Base-by-base conservation (phyloP, 2,888 invertebrate genomes). In the Aspidapion aeneum region DNA sequence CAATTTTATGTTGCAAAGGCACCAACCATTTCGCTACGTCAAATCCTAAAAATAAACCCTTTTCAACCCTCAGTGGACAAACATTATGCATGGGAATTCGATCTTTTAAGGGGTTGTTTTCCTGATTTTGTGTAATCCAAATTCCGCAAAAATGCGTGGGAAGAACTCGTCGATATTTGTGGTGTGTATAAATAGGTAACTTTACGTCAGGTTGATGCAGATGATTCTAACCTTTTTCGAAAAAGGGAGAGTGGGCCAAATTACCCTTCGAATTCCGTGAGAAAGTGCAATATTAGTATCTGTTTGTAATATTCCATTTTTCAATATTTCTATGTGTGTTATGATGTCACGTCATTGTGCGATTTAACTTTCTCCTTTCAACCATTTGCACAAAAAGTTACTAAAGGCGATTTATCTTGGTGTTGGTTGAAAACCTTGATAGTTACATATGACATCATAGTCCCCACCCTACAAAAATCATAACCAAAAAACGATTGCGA, bases 191-290 rank as follows among this genome's bases (percentile, higher is more conserved):
- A n/a, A n/a, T 58, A 61, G 65, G 66, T 61, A 63, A 62, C 62
- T 61, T 63, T 66, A 61, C 66, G 65, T 65, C 65, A 65, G 63
- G 65, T 63, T 63, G 60, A 65, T 65, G 63, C 65, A 65, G 65
- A 65, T 65, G 65, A 65, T 63, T 51, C 60, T 20, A 55, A 57
- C 57, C 60, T 59, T 49, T 63, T 49, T 60, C 57, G 22, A 52
- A 60, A 60, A 50, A 62, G 57, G 60, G 54, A n/a, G 52, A 3
- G 19, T 9, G 17, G 17, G 17, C 52, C 7, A 19, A 52, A 9
- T 55, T 59, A 62, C 59, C 65, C 57, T 60, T 62, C 60, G 55
- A 21, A 50, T 21, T 55, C 58, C 65, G 65, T 63, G 63, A 63
- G 63, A 63, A 63, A 18, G 17, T 19, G 52, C 3, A 19, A 18